Evolutionary conservation across 2,888 invertebrate species (phyloP).

Genomic region (Plusia festucae): DNA sequence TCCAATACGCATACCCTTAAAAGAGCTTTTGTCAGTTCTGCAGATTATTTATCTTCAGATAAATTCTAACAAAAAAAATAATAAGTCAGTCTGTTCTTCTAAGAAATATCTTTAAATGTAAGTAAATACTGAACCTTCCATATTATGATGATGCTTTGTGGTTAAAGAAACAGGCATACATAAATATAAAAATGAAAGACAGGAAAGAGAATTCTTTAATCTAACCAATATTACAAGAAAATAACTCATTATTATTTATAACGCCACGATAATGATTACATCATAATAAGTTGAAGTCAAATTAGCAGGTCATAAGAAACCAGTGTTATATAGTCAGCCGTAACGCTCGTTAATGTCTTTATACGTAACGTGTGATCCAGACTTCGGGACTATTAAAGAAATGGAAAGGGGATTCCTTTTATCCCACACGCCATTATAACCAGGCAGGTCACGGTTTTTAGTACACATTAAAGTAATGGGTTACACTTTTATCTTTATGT

Average conservation of each 20-base stretch:
- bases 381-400: constrained; percentile 54
- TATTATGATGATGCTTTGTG: too few relatives aligned
- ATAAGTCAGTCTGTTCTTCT: too few relatives aligned
- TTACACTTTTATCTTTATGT: not conserved
- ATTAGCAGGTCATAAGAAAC: constrained; percentile 52
- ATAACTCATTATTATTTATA: constrained; percentile 11
- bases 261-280: constrained; percentile 23
- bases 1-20: too few relatives aligned
- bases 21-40: too few relatives aligned
- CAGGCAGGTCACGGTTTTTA: constrained; percentile 51
- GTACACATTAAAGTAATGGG: not conserved
- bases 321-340: constrained; percentile 35
- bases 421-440: constrained; percentile 55
- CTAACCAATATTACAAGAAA: not conserved
- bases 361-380: constrained; percentile 50
- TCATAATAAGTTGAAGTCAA: constrained; percentile 53
- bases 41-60: too few relatives aligned
- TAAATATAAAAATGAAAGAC: too few relatives aligned
- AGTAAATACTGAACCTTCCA: too few relatives aligned
- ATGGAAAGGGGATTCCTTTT: constrained; percentile 49
- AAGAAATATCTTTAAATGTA: too few relatives aligned
- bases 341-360: constrained; percentile 54
- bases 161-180: too few relatives aligned
- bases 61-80: too few relatives aligned
- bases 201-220: too few relatives aligned